Base-by-base conservation (phyloP, 2,888 invertebrate species). In the Cordylochernes scorpioides region DNA sequence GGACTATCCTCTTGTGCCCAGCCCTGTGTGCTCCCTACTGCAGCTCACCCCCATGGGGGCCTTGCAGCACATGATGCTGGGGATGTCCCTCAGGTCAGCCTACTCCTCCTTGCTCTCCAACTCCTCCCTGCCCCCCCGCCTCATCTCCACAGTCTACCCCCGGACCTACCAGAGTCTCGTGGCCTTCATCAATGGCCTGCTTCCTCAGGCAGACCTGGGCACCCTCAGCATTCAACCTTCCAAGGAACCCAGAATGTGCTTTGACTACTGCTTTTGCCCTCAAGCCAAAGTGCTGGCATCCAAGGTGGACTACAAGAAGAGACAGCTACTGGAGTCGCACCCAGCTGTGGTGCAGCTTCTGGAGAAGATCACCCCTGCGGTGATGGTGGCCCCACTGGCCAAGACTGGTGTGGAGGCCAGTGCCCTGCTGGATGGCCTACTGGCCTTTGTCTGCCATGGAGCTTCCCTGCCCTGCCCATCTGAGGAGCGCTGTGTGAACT, bases 81-180 rank as follows among this genome's bases (percentile, higher is more conserved):
- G 88, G 39, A 57, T 63, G 43, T 55, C 67, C 15, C 52, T 77
- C 21, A 45, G 44, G 24, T 41, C 47, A 15, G 40, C 46, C 13
- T 59, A 58, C 39, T 38, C 48, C 18, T 42, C 46, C 27, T n/a
- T n/a, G n/a, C n/a, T n/a, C n/a, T n/a, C n/a, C n/a, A n/a, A n/a
- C n/a, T n/a, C n/a, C n/a, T n/a, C n/a, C n/a, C n/a, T n/a, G n/a
- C 39, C 47, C 30, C 42, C 42, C 39, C 38, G 45, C 14, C 38
- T 54, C 17, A 35, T 55, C 27, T 74, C 77, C 42, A 84, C 86
- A 0, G 63, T 72, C 24, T 82, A 78, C 50, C 55, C 80, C 2
- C 63, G 91, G 44, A 88, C 88, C 12, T 78, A 75, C 46, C 86
- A 86, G 54, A 84, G 84, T 43, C 71, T 75, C 1, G 59, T 78